Conservation (phyloP, 2,888 invertebrate genomes). For the Nyleta sp. region DNA sequence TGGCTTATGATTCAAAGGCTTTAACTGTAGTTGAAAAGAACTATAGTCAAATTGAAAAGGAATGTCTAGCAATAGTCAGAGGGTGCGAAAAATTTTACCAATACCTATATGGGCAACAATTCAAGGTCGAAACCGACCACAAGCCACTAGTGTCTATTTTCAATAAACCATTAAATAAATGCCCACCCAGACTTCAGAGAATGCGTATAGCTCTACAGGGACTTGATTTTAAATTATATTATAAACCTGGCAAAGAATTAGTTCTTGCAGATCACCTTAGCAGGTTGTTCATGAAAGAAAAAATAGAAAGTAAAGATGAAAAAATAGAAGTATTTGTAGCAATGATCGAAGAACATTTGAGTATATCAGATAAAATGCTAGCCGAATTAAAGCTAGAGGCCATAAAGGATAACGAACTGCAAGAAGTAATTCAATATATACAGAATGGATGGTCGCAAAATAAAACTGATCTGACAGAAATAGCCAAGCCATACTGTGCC, state of each 20-base stretch:
- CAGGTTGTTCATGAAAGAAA: conserved; percentile 24
- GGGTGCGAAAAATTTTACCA: conserved; percentile 68
- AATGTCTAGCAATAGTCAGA: conserved; percentile 67
- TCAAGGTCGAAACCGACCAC: conserved; percentile 72
- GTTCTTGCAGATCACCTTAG: conserved; percentile 52
- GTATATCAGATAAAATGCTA: conserved; percentile 41
- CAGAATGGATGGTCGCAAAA: conserved; percentile 63
- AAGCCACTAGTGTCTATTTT: conserved; percentile 69
- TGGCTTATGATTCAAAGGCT: conserved; percentile 70
- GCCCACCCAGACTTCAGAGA: conserved; percentile 55
- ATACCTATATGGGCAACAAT: conserved; percentile 68
- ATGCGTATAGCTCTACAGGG: conserved; percentile 49
- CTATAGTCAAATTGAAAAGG: conserved; percentile 72
- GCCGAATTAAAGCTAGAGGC: conserved; percentile 55
- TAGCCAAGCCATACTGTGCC: conserved; percentile 53
- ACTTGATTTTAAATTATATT: conserved; percentile 47
- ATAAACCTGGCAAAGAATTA: conserved; percentile 55
- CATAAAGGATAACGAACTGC: conserved; percentile 40
- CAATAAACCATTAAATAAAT: conserved; percentile 64
- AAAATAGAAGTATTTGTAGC: conserved; percentile 53
- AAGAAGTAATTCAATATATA: conserved; percentile 46
- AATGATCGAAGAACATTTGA: conserved; percentile 46
- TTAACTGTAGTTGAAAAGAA: conserved; percentile 68
- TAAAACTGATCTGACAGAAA: conserved; percentile 37
- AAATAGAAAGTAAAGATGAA: conserved; percentile 20